phyloP scores from a whole-genome alignment of 1,140 invertebrate genomes.

The Drosophila orosa region DNA sequence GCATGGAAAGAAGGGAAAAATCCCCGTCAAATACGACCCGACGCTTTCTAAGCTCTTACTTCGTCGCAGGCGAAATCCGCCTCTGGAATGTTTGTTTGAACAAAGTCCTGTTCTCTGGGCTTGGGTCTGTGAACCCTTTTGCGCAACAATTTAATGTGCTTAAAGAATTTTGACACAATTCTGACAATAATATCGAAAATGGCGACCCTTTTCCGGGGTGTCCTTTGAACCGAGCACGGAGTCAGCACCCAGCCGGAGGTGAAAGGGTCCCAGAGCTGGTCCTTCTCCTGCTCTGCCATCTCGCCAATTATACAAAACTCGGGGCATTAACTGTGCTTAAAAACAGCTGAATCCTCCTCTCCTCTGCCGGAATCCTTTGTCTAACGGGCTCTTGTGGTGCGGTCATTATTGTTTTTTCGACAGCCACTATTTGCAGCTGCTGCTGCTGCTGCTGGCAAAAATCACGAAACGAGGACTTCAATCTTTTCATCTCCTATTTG shows the following conservation, averaged over 20 bases:
- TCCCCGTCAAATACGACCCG: neutral
- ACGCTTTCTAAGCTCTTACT: slow-evolving; percentile 6
- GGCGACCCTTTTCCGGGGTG: slow-evolving; percentile 51
- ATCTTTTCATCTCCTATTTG: slow-evolving; percentile 22
- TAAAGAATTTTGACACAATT: slow-evolving; percentile 74
- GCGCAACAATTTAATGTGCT: slow-evolving; percentile 58
- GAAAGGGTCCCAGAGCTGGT: slow-evolving; percentile 15
- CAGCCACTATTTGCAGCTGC: slow-evolving; percentile 66
- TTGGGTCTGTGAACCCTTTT: slow-evolving; percentile 10
- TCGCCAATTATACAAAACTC: slow-evolving; percentile 53
- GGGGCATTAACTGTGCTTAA: slow-evolving; percentile 60
- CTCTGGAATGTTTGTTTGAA: slow-evolving; percentile 29
- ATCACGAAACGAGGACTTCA: slow-evolving; percentile 39
- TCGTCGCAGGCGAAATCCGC: slow-evolving; percentile 6
- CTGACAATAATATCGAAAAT: slow-evolving; percentile 51
- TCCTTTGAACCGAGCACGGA: slow-evolving; percentile 33
- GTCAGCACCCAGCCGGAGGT: slow-evolving; percentile 16
- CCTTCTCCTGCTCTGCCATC: neutral
- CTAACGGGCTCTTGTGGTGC: slow-evolving; percentile 17
- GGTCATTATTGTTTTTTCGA: slow-evolving; percentile 63
- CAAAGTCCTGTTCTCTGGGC: slow-evolving; percentile 1
- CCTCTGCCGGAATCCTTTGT: slow-evolving; percentile 20
- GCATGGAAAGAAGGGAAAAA: neutral
- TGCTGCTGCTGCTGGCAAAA: slow-evolving; percentile 30
- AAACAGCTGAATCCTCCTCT: slow-evolving; percentile 39